Evolutionary conservation across 2,797 vertebrate genomes (phyloP).

Genomic region (Megalops cyprinoides): DNA sequence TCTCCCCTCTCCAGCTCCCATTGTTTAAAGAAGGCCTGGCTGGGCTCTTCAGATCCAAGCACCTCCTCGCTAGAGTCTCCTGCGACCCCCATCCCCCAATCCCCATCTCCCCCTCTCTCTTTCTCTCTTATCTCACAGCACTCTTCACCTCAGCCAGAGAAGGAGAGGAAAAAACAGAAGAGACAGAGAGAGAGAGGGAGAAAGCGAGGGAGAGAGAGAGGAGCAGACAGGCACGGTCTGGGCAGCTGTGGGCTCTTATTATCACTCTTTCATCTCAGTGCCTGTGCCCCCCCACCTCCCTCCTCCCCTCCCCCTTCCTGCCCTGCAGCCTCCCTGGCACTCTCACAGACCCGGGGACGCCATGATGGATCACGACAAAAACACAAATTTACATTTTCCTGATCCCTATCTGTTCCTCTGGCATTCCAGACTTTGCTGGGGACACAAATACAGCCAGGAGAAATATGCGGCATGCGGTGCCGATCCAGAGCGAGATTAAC

Average conservation of each 20-base stretch:
- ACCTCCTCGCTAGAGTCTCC: background rate
- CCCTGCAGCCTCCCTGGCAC: background rate
- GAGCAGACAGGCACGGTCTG: background rate
- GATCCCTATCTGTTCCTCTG: background rate
- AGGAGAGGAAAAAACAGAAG: slow-evolving; percentile 9
- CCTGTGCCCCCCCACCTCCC: background rate
- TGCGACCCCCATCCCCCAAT: background rate
- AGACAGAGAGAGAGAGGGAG: slow-evolving; percentile 2
- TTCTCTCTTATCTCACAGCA: background rate
- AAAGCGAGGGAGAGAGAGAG: slow-evolving; percentile 11
- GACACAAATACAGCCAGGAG: background rate
- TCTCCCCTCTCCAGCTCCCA: slow-evolving; percentile 1
- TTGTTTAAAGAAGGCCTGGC: background rate
- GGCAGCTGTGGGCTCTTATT: slow-evolving; percentile 10
- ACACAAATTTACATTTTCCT: slow-evolving; percentile 11
- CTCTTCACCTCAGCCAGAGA: slow-evolving; percentile 23
- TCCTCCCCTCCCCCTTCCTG: background rate
- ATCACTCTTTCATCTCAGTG: background rate
- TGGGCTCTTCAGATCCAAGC: background rate
- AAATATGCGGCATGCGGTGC: background rate
- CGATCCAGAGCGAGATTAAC: background rate
- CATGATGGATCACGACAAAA: background rate
- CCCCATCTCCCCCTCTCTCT: background rate
- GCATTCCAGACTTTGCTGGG: background rate
- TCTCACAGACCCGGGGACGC: background rate